Percentiles rank a stretch among this genome's conserved stretches.
These are phyloP conservation scores for Psophia crepitans DNA, from an alignment of 2,113 vertebrate species.

Conservation along the genomic window DNA sequence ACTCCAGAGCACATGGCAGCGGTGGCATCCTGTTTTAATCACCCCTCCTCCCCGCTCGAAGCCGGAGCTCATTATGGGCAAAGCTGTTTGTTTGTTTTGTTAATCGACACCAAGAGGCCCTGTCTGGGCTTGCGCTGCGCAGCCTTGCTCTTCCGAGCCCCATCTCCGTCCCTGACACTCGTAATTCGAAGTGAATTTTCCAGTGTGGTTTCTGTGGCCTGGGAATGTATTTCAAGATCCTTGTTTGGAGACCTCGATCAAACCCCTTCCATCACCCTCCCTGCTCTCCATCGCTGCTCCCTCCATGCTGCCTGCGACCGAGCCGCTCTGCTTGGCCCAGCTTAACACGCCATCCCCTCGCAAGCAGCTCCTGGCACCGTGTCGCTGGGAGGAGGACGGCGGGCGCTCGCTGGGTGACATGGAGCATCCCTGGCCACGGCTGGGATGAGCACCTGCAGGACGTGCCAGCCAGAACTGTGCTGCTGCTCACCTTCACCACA, in stretches of 20 bases:
- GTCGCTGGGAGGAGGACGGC: accelerated
- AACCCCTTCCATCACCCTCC: not conserved
- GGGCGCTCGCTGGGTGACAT: accelerated
- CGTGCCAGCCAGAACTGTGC: accelerated
- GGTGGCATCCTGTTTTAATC: not conserved
- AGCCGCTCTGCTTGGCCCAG: not conserved
- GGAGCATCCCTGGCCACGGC: not conserved
- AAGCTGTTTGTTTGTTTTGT: constrained; percentile 57
- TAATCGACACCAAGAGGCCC: constrained; percentile 45
- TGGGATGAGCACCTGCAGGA: not conserved
- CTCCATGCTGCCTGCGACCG: accelerated
- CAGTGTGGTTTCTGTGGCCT: constrained; percentile 48
- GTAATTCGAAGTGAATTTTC: not conserved
- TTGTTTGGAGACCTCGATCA: not conserved
- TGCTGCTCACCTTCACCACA: not conserved
- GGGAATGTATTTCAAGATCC: constrained; percentile 7
- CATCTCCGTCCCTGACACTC: not conserved
- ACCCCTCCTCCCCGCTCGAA: not conserved
- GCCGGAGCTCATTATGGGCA: constrained; percentile 46
- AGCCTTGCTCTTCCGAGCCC: not conserved
- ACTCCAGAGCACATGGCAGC: not conserved
- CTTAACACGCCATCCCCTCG: accelerated
- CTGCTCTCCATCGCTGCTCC: not conserved
- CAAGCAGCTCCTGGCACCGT: accelerated
- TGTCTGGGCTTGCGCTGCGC: not conserved